Evolutionary conservation across 2,797 vertebrate genomes (phyloP).

Genomic region (Atherinosoma microstoma): DNA sequence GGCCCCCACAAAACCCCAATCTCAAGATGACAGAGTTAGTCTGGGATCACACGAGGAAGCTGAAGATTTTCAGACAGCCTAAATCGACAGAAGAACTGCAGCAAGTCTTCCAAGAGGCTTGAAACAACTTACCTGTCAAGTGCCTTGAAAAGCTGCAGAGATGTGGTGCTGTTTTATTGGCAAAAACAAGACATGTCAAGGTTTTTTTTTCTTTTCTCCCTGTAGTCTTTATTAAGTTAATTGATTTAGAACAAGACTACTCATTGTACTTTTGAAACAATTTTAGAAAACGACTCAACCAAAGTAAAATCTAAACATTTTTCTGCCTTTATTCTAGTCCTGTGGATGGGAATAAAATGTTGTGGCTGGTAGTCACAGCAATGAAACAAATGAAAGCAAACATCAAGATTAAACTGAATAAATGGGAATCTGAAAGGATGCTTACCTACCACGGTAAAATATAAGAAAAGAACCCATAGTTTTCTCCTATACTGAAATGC

Average conservation of each 20-base stretch:
- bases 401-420: not conserved
- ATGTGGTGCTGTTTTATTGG: constrained; percentile 9
- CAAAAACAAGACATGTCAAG: not conserved
- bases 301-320: not conserved
- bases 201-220: not conserved
- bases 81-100: constrained; percentile 1
- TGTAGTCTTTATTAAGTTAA: constrained; percentile 8
- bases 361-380: not conserved
- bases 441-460: not conserved
- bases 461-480: not conserved
- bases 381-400: constrained; percentile 5
- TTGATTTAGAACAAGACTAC: constrained; percentile 9
- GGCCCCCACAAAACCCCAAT: not conserved
- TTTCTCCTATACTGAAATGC: not conserved
- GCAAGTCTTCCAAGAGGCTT: constrained; percentile 7
- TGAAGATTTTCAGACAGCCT: not conserved
- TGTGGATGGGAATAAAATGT: not conserved
- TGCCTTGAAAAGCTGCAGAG: not conserved
- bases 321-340: not conserved
- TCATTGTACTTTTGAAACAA: constrained; percentile 1
- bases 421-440: not conserved
- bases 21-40: not conserved
- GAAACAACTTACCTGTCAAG: constrained; percentile 5
- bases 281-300: not conserved
- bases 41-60: not conserved